Evolutionary conservation across 2,797 vertebrate species (phyloP).

Genomic region (Schizopygopsis pylzovi): DNA sequence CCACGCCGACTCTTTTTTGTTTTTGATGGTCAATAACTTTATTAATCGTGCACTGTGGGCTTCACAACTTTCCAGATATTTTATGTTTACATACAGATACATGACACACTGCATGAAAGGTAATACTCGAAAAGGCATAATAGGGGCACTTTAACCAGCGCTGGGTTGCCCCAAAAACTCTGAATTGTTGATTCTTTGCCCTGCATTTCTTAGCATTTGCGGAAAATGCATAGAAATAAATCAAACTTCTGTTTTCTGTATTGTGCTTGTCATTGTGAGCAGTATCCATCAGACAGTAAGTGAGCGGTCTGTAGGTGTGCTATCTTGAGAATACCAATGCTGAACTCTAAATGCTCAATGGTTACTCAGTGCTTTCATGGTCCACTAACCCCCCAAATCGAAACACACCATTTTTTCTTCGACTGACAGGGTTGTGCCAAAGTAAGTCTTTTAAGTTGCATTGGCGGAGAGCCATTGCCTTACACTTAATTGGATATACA

Average conservation of each 20-base stretch:
- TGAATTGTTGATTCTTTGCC: too few relatives aligned
- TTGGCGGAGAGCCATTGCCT: conserved; percentile 65
- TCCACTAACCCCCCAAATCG: conserved; percentile 65
- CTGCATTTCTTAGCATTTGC: neutral
- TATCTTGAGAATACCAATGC: neutral
- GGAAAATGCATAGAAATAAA: neutral
- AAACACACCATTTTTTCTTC: conserved; percentile 43
- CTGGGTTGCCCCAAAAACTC: too few relatives aligned
- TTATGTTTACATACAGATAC: too few relatives aligned
- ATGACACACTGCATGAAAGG: too few relatives aligned
- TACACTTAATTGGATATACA: conserved; percentile 27
- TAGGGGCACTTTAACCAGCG: too few relatives aligned
- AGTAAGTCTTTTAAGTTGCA: conserved; percentile 67
- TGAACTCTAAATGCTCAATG: conserved; percentile 42
- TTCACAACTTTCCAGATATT: too few relatives aligned
- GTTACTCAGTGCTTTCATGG: conserved; percentile 58
- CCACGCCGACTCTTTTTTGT: too few relatives aligned
- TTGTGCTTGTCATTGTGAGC: neutral
- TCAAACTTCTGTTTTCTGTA: neutral
- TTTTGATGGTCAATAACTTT: too few relatives aligned
- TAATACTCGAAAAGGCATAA: too few relatives aligned
- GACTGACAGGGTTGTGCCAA: conserved; percentile 72
- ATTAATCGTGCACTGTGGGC: too few relatives aligned
- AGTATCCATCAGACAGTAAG: neutral
- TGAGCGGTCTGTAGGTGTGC: neutral